Evolutionary conservation across 2,888 invertebrate genomes (phyloP).

Genomic region (Coleophora flavipennella): DNA sequence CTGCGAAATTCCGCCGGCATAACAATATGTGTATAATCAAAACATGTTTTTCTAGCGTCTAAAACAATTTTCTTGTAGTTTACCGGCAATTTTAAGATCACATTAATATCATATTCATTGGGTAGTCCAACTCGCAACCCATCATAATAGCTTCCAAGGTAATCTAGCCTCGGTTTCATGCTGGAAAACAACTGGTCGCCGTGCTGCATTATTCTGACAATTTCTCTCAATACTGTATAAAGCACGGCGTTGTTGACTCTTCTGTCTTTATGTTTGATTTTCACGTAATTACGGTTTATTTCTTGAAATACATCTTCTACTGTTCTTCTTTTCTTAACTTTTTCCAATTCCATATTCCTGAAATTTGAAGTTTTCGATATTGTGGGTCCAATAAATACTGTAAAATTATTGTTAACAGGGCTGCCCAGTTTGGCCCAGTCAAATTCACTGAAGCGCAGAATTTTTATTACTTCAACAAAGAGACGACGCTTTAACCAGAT

Average conservation of each 20-base stretch:
- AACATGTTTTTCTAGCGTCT: slow-evolving; percentile 20
- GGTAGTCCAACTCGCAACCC: slow-evolving; percentile 43
- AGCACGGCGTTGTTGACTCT: slow-evolving; percentile 34
- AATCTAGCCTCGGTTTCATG: slow-evolving; percentile 41
- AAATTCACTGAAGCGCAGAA: too few relatives aligned
- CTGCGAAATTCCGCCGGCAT: slow-evolving; percentile 48
- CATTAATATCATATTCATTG: slow-evolving; percentile 45
- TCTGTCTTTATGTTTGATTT: slow-evolving; percentile 31
- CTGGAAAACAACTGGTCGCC: slow-evolving; percentile 31
- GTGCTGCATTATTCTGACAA: slow-evolving; percentile 31
- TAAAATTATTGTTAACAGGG: too few relatives aligned
- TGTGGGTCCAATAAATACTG: too few relatives aligned
- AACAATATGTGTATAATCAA: slow-evolving; percentile 31
- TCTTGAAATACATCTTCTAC: slow-evolving; percentile 33
- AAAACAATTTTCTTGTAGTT: slow-evolving; percentile 36
- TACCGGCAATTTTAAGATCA: slow-evolving; percentile 35
- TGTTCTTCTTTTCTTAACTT: slow-evolving; percentile 15
- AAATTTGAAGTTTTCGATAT: neutral
- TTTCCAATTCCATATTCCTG: slow-evolving; percentile 2
- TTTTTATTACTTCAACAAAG: too few relatives aligned
- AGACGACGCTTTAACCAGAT: too few relatives aligned
- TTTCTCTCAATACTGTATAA: slow-evolving; percentile 28
- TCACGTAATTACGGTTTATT: slow-evolving; percentile 30
- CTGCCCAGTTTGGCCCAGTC: too few relatives aligned
- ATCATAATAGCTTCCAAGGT: slow-evolving; percentile 46